Base-by-base conservation (phyloP, 1,140 invertebrate species). In the Frieseomelitta varia region DNA sequence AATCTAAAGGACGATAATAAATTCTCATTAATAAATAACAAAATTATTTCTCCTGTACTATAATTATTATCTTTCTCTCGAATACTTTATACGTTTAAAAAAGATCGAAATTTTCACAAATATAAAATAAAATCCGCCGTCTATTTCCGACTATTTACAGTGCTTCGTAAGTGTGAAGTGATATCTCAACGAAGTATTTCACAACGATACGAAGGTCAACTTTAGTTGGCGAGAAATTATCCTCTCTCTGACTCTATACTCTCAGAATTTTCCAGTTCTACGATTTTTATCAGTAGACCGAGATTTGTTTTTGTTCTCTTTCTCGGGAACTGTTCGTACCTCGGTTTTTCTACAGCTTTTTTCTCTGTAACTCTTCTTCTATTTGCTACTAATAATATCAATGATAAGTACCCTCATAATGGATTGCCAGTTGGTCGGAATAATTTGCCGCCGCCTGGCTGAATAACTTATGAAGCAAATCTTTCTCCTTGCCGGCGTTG, bases 391-490 rank as follows among this genome's bases (percentile, higher is more conserved):
- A 67, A 51, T 67, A 58, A 47, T 58, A 19, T 55, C 61, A 73
- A 56, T 74, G 34, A 67, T 58, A 73, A 69, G 24, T 92, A 95
- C 95, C 95, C 90, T 95, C 93, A 68, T 95, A 96, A 30, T 96
- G 92, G 15, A 97, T 90, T 1, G 96, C 96, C 14, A 93, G 94
- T 56, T 95, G 93, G 74, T 95, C 95, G 34, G 94, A 91, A 81
- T 91, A 86, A 63, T 90, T 87, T 55, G 88, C 34, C 71, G 89
- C 89, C 61, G 94, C 90, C 84, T 94, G 92, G 51, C 94, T 92
- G 68, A 96, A 95, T 85, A 96, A 95, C 84, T 95, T 93, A 74
- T 96, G 95, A 30, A 97, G 92, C 24, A 91, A 87, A 61, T 91
- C 94, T 92, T 82, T 95, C 91, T 39, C 94, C 87, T 65, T 93